These are phyloP conservation scores for Macrostomum lignano DNA, from an alignment of 1,140 invertebrate genomes.

Conservation along the genomic window DNA sequence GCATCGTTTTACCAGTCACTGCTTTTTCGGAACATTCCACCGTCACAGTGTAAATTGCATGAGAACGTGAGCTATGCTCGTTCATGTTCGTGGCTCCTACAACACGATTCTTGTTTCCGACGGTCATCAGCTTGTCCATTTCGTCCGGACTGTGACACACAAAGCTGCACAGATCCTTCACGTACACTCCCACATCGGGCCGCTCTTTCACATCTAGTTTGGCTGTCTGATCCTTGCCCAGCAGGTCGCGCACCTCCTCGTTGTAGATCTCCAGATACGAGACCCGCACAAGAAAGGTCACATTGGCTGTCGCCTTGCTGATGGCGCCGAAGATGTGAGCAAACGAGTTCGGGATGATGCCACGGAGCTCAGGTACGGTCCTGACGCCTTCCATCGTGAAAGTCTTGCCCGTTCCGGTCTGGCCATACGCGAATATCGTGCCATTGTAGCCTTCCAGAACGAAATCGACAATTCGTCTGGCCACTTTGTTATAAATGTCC, in stretches of 20 bases:
- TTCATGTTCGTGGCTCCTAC: constrained; percentile 52
- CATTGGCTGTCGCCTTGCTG: constrained; percentile 44
- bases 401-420: constrained; percentile 87
- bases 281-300: constrained; percentile 46
- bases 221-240: constrained; percentile 52
- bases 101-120: constrained; percentile 50
- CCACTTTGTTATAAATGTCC: constrained; percentile 62
- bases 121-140: constrained; percentile 44
- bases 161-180: constrained; percentile 44
- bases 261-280: constrained; percentile 88
- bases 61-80: constrained; percentile 44
- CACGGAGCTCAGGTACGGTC: constrained; percentile 27
- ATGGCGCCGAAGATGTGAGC: constrained; percentile 31
- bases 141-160: constrained; percentile 53
- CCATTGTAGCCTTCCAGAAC: constrained; percentile 80
- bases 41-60: constrained; percentile 80
- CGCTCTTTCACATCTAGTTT: constrained; percentile 36
- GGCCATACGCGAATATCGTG: constrained; percentile 92
- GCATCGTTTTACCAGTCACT: constrained; percentile 53
- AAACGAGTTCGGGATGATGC: constrained; percentile 32
- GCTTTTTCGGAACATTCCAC: constrained; percentile 69
- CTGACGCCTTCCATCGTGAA: constrained; percentile 81
- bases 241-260: constrained; percentile 72
- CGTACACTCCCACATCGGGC: constrained; percentile 48
- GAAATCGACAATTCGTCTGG: constrained; percentile 60